Conservation (phyloP, 2,797 vertebrate species). For the Synaphobranchus kaupii region DNA sequence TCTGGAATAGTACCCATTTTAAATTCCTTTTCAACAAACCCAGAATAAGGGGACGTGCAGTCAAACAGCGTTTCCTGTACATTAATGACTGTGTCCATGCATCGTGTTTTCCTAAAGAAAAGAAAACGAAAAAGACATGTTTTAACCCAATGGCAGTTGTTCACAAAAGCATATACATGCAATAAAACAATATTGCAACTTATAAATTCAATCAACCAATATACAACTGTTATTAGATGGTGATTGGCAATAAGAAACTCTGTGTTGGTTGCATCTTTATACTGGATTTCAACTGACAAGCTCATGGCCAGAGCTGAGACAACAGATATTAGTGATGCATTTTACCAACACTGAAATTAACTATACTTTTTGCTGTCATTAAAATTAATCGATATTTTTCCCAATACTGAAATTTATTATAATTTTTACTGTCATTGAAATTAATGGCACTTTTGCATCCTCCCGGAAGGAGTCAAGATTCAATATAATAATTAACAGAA, state of each 20-base stretch:
- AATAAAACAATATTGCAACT: neutral
- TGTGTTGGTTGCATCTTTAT: neutral
- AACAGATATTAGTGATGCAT: neutral
- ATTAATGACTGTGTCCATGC: conserved; percentile 23
- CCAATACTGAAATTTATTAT: neutral
- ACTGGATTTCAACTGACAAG: neutral
- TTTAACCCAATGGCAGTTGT: neutral
- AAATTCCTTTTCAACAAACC: conserved; percentile 37
- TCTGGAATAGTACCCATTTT: conserved; percentile 89
- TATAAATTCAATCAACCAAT: neutral
- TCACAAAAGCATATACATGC: neutral
- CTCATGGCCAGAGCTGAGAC: neutral
- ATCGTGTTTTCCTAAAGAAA: conserved; percentile 54
- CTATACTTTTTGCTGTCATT: neutral
- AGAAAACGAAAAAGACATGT: conserved; percentile 46
- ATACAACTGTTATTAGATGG: neutral
- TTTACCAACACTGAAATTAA: neutral
- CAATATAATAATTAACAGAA: neutral
- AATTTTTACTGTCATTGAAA: neutral
- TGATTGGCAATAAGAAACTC: no score
- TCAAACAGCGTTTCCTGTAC: conserved; percentile 30
- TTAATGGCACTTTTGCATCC: neutral
- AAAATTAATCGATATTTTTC: neutral
- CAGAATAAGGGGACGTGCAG: conserved; percentile 52
- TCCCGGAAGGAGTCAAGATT: neutral